Base-by-base conservation (phyloP, 2,113 vertebrate genomes). In the Heterotilapia buettikoferi region DNA sequence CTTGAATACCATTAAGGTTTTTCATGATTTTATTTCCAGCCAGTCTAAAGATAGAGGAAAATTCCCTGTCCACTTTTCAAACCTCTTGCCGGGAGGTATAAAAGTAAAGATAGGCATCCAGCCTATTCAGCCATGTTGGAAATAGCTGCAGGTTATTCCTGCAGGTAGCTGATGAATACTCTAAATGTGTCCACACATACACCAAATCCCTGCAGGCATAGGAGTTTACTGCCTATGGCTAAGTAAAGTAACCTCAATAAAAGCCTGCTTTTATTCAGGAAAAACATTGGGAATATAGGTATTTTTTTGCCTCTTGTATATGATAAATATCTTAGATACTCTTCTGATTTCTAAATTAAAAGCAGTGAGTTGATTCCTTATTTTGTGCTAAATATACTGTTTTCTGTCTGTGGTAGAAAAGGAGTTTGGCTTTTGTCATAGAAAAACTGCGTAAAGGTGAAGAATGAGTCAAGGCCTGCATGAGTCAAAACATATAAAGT, bases 111-210 rank as follows among this genome's bases (percentile, higher is more conserved):
- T 84, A 73, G 73, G 82, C 91, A 63, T 89, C 88, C 85, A 91
- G 87, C 78, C 78, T 84, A 81, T 47, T 83, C 84, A 53, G 88
- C 38, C 83, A 68, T 82, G 86, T 92, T 94, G 73, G 71, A 94
- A 95, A 94, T 95, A 93, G 84, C 91, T 86, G 61, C 56, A 91
- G 90, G 90, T 95, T 94, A 92, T 96, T 94, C 86, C 84, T 57
- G 66, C 33, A 83, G 86, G 79, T 82, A 18, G 7, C 71, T 56
- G 59, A 21, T 84, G 80, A 26, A 86, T 89, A 61, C 54, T 80
- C 59, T 24, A 43, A 80, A 47, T 86, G 19, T 84, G 66, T 88
- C 36, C 80, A 82, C 63, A 85, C 80, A n/a, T 52, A 24, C 31
- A 45, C 38, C 29, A 21, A 82, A 82, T 86, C 52, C 31, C 24